A percentile compares a stretch with the other conserved stretches of the same genome.
These are phyloP conservation scores for Oreochromis mossambicus DNA, from an alignment of 2,797 vertebrate genomes.

Conservation along the genomic window DNA sequence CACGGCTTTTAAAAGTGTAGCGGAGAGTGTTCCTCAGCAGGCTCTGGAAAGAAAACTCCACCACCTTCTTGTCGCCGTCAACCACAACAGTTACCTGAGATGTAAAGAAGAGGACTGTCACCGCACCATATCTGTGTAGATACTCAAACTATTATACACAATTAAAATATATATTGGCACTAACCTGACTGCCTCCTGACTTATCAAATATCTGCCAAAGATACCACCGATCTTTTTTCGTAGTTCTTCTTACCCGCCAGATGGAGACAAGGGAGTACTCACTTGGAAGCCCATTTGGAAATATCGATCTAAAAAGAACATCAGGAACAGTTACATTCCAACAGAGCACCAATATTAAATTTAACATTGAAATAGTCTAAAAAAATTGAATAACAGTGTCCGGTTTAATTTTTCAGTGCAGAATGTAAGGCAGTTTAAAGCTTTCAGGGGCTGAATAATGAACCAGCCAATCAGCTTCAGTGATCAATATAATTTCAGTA, in stretches of 20 bases:
- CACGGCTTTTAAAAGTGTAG: conserved; percentile 89
- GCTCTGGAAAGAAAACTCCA: conserved; percentile 86
- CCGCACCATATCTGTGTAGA: neutral
- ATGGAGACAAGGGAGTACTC: conserved; percentile 84
- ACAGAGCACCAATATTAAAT: neutral
- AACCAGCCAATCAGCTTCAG: conserved; percentile 44
- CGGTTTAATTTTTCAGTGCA: neutral
- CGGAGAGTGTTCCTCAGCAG: conserved; percentile 78
- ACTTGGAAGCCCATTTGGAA: conserved; percentile 86
- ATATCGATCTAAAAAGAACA: conserved; percentile 77
- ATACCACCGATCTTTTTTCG: conserved; percentile 94
- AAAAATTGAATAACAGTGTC: neutral
- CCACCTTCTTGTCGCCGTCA: conserved; percentile 86
- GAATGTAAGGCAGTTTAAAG: neutral
- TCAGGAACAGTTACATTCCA: neutral
- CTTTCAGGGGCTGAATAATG: conserved; percentile 24
- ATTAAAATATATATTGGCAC: conserved; percentile 11
- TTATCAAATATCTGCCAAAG: conserved; percentile 91
- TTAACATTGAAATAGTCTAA: neutral
- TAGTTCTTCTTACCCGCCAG: conserved; percentile 88
- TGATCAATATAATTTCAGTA: conserved; percentile 64
- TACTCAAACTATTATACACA: neutral
- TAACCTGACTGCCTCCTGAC: conserved; percentile 85
- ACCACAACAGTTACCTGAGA: conserved; percentile 85
- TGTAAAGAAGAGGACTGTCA: neutral